Evolutionary conservation across 2,113 vertebrate genomes (phyloP), one percentile per base, ranked within the genome.

Genomic region (Suricata suricatta): DNA sequence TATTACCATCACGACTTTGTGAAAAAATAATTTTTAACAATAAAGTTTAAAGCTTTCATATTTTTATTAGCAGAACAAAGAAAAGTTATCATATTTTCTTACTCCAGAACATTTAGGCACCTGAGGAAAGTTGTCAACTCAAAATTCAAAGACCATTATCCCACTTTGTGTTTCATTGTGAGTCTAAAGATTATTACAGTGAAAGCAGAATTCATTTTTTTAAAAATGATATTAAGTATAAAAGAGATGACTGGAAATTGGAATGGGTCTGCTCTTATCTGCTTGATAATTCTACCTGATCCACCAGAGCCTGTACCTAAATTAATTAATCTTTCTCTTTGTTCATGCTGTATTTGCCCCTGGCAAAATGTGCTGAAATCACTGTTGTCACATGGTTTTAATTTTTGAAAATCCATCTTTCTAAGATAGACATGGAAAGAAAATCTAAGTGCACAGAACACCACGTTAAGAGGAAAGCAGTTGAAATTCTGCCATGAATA

Each of bases 401-500:
- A 98, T 98, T 98, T 98, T 95, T 97, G 96, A 98, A 98, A 99
- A 98, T 96, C 85, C 96, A 95, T 98, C 77, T 95, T 98, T 98
- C 97, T 96, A 97, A 98, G 98, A 98, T 98, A 98, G 97, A 98
- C 92, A 83, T 31, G 27, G 96, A 95, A 97, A 97, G 96, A 97
- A 96, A 5, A 96, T 83, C 88, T 79, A 96, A 97, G 92, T 93
- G 90, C 76, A 97, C 96, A 97, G 97, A 97, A 97, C 93, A 93
- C 93, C 97, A 97, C 96, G 96, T 98, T 98, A 98, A 94, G 85
- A 98, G 74, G 71, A 96, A 98, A 98, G 98, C 95, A 98, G 98
- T 98, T 99, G 98, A 98, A 98, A 96, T 97, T 97, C 98, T 98
- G 99, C 98, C 98, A 98, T 97, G 98, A 98, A 97, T 0, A 63